A percentile compares a stretch with the other conserved stretches of the same genome.
Evolutionary conservation across 1,140 invertebrate genomes (phyloP).

Genomic region (Armadillidium nasatum): DNA sequence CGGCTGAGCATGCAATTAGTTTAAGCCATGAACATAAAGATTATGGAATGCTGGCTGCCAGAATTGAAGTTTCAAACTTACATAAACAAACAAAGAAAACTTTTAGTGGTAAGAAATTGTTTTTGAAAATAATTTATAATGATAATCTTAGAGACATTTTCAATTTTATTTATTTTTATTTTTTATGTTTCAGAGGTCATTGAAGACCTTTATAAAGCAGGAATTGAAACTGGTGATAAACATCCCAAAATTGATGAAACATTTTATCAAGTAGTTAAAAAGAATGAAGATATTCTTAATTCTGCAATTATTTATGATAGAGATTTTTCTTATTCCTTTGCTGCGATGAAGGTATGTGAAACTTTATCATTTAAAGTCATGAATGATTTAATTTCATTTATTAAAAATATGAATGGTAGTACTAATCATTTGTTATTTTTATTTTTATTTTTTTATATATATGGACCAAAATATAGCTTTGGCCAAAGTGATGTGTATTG

Average conservation of each 20-base stretch:
- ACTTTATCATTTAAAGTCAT: neutral
- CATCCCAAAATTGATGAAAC: conserved; percentile 81
- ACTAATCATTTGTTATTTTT: too few relatives aligned
- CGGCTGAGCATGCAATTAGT: conserved; percentile 91
- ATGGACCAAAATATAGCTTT: too few relatives aligned
- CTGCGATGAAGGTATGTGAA: conserved; percentile 80
- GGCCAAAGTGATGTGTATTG: too few relatives aligned
- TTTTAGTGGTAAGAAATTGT: conserved; percentile 66
- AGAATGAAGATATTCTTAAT: conserved; percentile 81
- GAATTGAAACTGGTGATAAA: conserved; percentile 64
- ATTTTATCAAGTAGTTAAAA: conserved; percentile 74
- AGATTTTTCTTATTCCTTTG: conserved; percentile 96
- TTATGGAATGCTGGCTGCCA: conserved; percentile 89
- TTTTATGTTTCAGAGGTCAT: conserved; percentile 70
- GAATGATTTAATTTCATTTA: neutral
- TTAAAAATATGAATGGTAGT: too few relatives aligned
- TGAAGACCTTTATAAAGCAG: conserved; percentile 72
- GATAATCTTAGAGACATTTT: neutral
- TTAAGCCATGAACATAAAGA: conserved; percentile 96
- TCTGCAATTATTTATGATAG: conserved; percentile 95
- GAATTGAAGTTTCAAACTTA: conserved; percentile 93
- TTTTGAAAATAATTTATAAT: neutral
- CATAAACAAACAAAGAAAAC: conserved; percentile 93
- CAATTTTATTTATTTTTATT: conserved; percentile 11
- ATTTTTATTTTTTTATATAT: too few relatives aligned